Percentiles rank a stretch among this genome's conserved stretches.
phyloP scores from a whole-genome alignment of 2,888 invertebrate genomes.

The Athalia circularis region DNA sequence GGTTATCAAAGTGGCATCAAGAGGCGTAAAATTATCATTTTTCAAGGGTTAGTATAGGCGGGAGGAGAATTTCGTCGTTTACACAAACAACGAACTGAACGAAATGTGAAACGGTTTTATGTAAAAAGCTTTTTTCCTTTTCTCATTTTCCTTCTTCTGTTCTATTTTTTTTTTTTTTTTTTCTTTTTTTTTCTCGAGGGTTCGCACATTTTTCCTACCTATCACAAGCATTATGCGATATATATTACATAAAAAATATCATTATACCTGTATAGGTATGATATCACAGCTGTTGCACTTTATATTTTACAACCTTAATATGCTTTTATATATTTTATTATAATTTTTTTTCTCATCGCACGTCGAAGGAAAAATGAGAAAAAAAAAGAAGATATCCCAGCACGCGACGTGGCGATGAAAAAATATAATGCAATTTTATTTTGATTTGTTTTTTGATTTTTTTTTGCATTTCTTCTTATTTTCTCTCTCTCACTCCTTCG shows the following conservation, averaged over 20 bases:
- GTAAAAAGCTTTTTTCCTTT: background rate
- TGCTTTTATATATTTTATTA: too few species aligned
- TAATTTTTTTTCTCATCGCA: too few species aligned
- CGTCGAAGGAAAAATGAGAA: too few species aligned
- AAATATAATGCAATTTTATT: too few species aligned
- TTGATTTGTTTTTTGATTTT: too few species aligned
- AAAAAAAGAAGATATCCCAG: too few species aligned
- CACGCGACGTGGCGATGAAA: too few species aligned
- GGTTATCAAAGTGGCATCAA: conserved; percentile 43
- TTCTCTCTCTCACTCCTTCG: too few species aligned
- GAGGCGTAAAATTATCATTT: conserved; percentile 53
- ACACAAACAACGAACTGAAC: background rate
- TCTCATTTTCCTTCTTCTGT: background rate
- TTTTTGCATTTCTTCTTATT: too few species aligned
- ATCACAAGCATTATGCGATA: background rate
- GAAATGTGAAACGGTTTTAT: background rate
- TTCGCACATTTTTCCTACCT: background rate
- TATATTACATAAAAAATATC: background rate
- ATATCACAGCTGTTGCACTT: background rate
- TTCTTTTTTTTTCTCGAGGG: background rate
- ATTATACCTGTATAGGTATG: background rate
- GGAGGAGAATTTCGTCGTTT: background rate
- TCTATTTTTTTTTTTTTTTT: background rate
- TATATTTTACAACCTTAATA: too few species aligned
- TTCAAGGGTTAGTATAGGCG: conserved; percentile 40